Evolutionary conservation across 1,140 invertebrate species (phyloP), one percentile per base, ranked within the genome.

Genomic region (Penaeus vannamei): DNA sequence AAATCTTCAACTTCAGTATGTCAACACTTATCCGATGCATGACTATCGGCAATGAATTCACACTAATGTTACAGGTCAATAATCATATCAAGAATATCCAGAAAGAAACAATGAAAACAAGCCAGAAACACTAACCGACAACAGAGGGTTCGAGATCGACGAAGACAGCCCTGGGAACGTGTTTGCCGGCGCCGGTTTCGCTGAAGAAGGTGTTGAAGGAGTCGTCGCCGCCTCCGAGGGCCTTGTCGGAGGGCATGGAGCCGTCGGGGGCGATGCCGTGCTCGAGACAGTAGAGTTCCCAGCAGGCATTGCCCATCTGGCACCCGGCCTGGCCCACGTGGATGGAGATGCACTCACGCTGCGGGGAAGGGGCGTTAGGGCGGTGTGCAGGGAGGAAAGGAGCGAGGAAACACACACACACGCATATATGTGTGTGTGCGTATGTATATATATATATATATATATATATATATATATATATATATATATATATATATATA

Each of bases 241-340:
- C 86, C 81, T 88, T 88, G 81, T 88, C 86, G 20, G 86, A 88
- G 80, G 86, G 86, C 53, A 88, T 88, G 29, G 80, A 88, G 81
- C 86, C 86, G 36, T 88, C 86, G 29, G 86, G 86, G n/a, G 80
- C 86, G 66, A 88, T 88, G 66, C 86, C 86, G 66, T 88, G 80
- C 53, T 84, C 86, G 77, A 87, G 86, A 53, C 86, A 87, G 86
- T 87, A 87, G 8, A 87, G 86, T 79, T 87, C 86, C 86, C 86
- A 88, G 80, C 86, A 88, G 80, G 86, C 86, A 76, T 88, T 88
- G 86, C 86, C 86, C 86, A 88, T 88, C 86, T 88, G 86, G 80
- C 80, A 83, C 29, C 86, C 86, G 26, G 86, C 86, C 86, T 88
- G 86, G 23, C 86, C 86, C 62, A 88, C 86, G 79, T 88, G 86